Base-by-base conservation (phyloP, 2,797 vertebrate genomes). In the Choloepus didactylus region DNA sequence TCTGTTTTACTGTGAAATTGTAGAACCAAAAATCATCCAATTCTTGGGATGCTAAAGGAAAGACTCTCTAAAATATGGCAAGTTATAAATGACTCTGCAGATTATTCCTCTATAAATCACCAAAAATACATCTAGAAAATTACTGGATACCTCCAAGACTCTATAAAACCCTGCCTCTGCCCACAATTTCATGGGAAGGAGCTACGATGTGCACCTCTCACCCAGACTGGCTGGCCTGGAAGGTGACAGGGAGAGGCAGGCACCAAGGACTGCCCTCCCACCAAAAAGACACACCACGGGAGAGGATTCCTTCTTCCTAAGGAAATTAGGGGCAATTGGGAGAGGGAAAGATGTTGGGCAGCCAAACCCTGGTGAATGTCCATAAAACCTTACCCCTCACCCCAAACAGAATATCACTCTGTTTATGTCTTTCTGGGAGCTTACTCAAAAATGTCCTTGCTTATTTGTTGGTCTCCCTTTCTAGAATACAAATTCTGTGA, bases 1-100 rank as follows among this genome's bases (percentile, higher is more conserved):
- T 46, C 59, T 23, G 2, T 23, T 46, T 56, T 41, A 76, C 49
- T 25, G n/a, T 60, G 92, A 93, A 46, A 41, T 15, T 31, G 5
- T 4, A 67, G 35, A 19, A 27, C 54, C 49, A 54, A 66, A 16
- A 29, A 59, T n/a, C 56, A 27, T 9, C 44, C 35, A 51, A 54
- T 73, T 64, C 64, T 64, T 62, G 41, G 29, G n/a, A 92, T 66
- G 16, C 27, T 75, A 44, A 92, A 75, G 81, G 44, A 81, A 12
- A 81, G 27, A 25, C n/a, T 56, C 69, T 56, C 18, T 19, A 56
- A 9, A 70, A 44, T 49, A 35, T 2, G 41, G 46, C 18, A 76
- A 69, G 56, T 56, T 29, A 51, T 21, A 38, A 15, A 1, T 27
- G 60, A 77, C 51, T 87, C 60, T 16, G 38, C n/a, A 35, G 49